Evolutionary conservation across 2,113 vertebrate genomes (phyloP).

Genomic region (Sardina pilchardus): DNA sequence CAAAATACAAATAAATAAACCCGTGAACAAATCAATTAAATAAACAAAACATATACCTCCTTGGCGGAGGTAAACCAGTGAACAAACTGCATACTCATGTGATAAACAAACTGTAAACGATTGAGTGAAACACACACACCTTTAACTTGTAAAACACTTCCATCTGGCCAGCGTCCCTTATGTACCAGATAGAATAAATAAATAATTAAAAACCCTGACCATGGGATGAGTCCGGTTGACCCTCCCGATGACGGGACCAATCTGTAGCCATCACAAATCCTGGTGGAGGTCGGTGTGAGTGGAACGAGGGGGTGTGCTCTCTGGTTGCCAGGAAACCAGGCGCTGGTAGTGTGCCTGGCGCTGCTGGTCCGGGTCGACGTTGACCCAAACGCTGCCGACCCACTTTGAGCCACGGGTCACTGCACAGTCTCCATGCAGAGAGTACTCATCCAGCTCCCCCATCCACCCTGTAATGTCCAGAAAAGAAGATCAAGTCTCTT

Average conservation of each 20-base stretch:
- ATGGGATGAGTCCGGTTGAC: not conserved
- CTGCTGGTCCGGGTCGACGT: conserved; percentile 86
- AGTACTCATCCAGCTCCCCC: conserved; percentile 92
- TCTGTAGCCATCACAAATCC: conserved; percentile 49
- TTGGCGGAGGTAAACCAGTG: not conserved
- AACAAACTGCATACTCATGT: not conserved
- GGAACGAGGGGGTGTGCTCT: conserved; percentile 52
- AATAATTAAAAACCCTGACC: not conserved
- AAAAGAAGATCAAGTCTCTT: not conserved
- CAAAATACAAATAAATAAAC: not conserved
- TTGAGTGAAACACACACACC: not conserved
- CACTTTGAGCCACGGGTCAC: conserved; percentile 89
- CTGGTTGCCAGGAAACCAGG: conserved; percentile 79
- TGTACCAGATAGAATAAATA: not conserved
- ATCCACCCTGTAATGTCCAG: conserved; percentile 83
- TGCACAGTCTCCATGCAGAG: conserved; percentile 89
- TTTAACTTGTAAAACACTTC: not conserved
- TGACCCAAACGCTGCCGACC: conserved; percentile 95
- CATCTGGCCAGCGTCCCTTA: not conserved
- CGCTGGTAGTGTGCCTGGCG: conserved; percentile 88
- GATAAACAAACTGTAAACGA: not conserved
- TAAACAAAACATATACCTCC: too few species aligned
- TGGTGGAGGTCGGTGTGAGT: conserved; percentile 71
- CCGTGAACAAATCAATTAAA: conserved; percentile 15
- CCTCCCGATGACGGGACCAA: not conserved